Evolutionary conservation across 2,888 invertebrate species (phyloP).

Genomic region (Dromius quadrimaculatus): DNA sequence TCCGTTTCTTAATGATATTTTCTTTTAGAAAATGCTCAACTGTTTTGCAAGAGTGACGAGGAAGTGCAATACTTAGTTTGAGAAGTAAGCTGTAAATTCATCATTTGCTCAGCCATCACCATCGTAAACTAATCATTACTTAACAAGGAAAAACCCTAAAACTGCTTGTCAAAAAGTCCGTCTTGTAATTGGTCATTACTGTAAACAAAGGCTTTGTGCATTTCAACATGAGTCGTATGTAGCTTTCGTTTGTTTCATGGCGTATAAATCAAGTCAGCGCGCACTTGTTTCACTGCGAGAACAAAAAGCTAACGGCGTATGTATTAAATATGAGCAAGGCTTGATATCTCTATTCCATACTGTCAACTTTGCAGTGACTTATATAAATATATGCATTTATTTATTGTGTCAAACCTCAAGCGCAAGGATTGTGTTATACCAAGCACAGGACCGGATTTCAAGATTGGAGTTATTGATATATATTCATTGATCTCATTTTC

Average conservation of each 20-base stretch:
- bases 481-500: no score
- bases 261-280: constrained; percentile 40
- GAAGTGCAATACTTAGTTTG: no score
- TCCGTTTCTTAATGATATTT: no score
- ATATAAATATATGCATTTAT: constrained; percentile 51
- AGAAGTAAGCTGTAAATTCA: no score
- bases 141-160: constrained; percentile 7
- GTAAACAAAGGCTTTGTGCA: constrained; percentile 1
- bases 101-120: not conserved
- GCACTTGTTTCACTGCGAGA: constrained; percentile 28
- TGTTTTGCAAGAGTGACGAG: no score
- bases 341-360: constrained; percentile 45
- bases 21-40: no score
- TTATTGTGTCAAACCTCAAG: constrained; percentile 40
- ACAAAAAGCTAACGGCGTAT: constrained; percentile 19
- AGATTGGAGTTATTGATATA: no score
- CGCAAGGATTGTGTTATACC: no score
- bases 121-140: not conserved
- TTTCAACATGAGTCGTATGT: constrained; percentile 4
- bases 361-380: constrained; percentile 44
- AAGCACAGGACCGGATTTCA: no score
- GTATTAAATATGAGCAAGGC: constrained; percentile 46
- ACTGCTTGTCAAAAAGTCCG: not conserved
- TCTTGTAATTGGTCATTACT: constrained; percentile 10
- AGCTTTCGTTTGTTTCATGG: constrained; percentile 31